Evolutionary conservation across 2,113 vertebrate species (phyloP).

Genomic region (Erpornis zantholeuca): DNA sequence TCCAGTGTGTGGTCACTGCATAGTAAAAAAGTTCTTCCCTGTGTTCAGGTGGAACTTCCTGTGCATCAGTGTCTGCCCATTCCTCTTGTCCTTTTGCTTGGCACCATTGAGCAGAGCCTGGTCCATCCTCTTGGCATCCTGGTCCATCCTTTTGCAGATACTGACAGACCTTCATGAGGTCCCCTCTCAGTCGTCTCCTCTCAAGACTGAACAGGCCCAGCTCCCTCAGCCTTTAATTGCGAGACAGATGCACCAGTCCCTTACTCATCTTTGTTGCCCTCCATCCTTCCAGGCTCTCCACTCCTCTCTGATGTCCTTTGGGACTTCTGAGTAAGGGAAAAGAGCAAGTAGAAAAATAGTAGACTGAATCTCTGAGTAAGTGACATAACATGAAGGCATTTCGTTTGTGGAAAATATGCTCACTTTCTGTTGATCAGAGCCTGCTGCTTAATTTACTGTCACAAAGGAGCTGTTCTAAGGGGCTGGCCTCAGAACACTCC

Average conservation of each 20-base stretch:
- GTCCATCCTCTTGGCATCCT: not conserved
- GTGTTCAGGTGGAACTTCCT: not conserved
- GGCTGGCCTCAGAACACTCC: too few species aligned
- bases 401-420: not conserved
- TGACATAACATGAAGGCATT: not conserved
- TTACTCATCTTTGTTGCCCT: not conserved
- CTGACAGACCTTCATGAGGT: not conserved
- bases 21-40: not conserved
- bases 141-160: too few species aligned
- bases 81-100: not conserved
- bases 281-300: not conserved
- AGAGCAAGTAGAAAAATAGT: not conserved
- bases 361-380: not conserved
- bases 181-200: not conserved
- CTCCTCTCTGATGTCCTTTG: not conserved
- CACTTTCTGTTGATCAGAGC: not conserved
- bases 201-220: not conserved
- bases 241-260: too few species aligned
- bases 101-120: not conserved
- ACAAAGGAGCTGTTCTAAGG: not conserved
- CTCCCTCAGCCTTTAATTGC: not conserved
- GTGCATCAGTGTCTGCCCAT: not conserved
- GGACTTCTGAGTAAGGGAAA: not conserved
- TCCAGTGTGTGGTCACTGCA: not conserved
- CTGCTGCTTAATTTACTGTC: not conserved